Percentiles rank a stretch among this genome's conserved stretches.
Evolutionary conservation across 2,113 vertebrate species (phyloP).

Genomic region (Semnopithecus entellus): DNA sequence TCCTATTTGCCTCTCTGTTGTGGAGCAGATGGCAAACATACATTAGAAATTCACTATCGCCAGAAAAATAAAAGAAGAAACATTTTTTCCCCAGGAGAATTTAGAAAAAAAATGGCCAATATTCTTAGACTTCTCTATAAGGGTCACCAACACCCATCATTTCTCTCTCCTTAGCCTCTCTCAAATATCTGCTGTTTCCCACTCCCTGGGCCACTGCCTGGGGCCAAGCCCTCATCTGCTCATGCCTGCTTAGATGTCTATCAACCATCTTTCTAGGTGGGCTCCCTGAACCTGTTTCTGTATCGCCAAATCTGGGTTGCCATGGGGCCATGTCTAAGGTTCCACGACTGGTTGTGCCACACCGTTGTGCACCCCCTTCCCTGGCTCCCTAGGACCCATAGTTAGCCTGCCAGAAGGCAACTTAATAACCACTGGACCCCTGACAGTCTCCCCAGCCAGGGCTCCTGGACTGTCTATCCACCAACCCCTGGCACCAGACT

Average conservation of each 20-base stretch:
- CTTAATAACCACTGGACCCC: background rate
- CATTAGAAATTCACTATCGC: background rate
- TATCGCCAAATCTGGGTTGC: background rate
- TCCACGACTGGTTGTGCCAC: accelerated
- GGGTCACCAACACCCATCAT: background rate
- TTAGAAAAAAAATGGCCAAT: background rate
- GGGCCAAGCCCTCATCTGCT: background rate
- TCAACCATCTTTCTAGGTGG: background rate
- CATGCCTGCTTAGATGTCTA: background rate
- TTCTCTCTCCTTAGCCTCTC: background rate
- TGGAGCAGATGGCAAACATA: background rate
- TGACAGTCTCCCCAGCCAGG: background rate
- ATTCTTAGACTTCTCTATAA: background rate
- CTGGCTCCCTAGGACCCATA: background rate
- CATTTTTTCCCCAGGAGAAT: background rate
- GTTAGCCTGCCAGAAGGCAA: background rate
- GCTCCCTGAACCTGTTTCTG: background rate
- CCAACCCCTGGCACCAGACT: accelerated
- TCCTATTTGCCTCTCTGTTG: background rate
- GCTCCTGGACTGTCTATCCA: background rate
- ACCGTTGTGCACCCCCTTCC: background rate
- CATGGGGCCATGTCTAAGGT: background rate
- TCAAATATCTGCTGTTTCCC: background rate
- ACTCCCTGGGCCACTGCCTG: no score
- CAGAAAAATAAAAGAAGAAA: slow-evolving; percentile 1